A percentile compares a stretch with the other conserved stretches of the same genome.
phyloP scores from a whole-genome alignment of 2,797 vertebrate genomes.

The Phaenicophaeus curvirostris region DNA sequence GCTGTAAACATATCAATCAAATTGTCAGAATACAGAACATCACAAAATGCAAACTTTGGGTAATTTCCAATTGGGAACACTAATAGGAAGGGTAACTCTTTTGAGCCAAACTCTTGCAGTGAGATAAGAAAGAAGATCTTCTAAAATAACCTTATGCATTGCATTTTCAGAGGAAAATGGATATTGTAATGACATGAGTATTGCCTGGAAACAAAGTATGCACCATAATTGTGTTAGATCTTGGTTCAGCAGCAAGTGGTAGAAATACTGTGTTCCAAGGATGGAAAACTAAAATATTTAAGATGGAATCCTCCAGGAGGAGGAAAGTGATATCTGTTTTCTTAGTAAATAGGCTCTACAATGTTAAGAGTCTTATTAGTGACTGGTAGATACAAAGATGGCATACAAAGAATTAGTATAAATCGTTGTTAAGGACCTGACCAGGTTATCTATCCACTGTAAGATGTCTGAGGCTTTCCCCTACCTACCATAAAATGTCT shows the following conservation, averaged over 20 bases:
- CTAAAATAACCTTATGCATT: background rate
- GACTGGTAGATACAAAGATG: background rate
- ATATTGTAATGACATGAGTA: background rate
- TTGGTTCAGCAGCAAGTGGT: background rate
- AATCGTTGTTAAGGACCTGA: background rate
- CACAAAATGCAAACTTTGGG: background rate
- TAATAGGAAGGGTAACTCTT: background rate
- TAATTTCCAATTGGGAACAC: background rate
- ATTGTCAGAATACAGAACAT: background rate
- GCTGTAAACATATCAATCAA: constrained; percentile 19
- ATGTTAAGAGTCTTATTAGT: background rate
- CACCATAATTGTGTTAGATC: background rate
- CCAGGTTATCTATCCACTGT: background rate
- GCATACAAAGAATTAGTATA: background rate
- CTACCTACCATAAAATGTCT: background rate
- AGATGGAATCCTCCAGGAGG: background rate
- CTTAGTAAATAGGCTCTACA: background rate
- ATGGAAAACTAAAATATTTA: background rate
- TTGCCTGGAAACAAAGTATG: background rate
- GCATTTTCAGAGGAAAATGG: background rate
- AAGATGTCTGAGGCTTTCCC: background rate
- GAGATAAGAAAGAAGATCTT: background rate
- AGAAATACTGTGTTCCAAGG: background rate
- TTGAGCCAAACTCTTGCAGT: background rate
- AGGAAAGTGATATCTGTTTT: background rate